Evolutionary conservation across 2,888 invertebrate species (phyloP).

Genomic region (Eulithis testata): DNA sequence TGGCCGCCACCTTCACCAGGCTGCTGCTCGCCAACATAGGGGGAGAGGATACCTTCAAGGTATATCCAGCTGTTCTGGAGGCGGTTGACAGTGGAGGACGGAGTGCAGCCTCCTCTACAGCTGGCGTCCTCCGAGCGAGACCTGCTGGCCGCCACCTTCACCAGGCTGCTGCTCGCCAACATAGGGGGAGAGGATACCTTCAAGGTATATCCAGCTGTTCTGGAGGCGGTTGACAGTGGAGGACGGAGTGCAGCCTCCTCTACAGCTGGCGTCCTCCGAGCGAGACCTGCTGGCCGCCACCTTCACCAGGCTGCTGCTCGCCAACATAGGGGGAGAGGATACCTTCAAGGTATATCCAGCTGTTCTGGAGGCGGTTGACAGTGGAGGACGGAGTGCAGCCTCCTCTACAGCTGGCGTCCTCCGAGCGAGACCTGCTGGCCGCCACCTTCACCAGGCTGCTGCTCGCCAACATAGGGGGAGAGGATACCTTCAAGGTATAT

Average conservation of each 20-base stretch:
- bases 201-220: too few relatives aligned
- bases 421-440: constrained; percentile 95
- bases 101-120: constrained; percentile 94
- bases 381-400: constrained; percentile 97
- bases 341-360: constrained; percentile 64
- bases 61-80: constrained; percentile 44
- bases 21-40: constrained; percentile 97
- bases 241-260: constrained; percentile 95
- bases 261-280: constrained; percentile 92
- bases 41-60: constrained; percentile 90
- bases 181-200: constrained; percentile 96
- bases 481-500: constrained; percentile 86
- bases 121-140: constrained; percentile 93
- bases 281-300: constrained; percentile 96
- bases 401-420: constrained; percentile 91
- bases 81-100: constrained; percentile 94
- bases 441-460: constrained; percentile 96
- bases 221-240: constrained; percentile 93
- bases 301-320: constrained; percentile 94
- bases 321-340: constrained; percentile 97
- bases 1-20: constrained; percentile 96
- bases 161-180: constrained; percentile 95
- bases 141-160: constrained; percentile 96
- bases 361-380: constrained; percentile 86
- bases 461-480: constrained; percentile 96